Conservation (phyloP, 2,888 invertebrate genomes). For the Lasioglossum calceatum region DNA sequence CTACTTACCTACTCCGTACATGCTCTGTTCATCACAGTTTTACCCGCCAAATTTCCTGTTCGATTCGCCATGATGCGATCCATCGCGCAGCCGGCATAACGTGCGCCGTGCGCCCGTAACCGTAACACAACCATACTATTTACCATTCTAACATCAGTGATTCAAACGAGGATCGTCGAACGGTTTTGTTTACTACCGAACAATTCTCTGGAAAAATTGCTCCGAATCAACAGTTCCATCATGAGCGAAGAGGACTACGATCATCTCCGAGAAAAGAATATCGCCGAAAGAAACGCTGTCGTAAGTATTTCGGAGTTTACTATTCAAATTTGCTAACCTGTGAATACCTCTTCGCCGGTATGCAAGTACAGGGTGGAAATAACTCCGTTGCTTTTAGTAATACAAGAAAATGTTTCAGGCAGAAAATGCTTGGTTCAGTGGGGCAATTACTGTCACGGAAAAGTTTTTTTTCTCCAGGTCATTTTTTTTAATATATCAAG, state of each 20-base stretch:
- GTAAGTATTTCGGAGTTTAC: conserved; percentile 69
- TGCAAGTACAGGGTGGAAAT: background rate
- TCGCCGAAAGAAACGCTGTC: conserved; percentile 78
- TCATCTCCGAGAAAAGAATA: conserved; percentile 77
- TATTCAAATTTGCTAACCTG: conserved; percentile 27
- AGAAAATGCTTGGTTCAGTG: too few species aligned
- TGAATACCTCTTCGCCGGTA: background rate
- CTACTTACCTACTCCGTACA: background rate
- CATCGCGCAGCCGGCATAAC: background rate
- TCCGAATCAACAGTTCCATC: background rate
- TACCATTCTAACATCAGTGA: background rate
- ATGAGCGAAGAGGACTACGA: conserved; percentile 76
- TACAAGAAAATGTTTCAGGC: too few species aligned
- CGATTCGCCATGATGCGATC: background rate
- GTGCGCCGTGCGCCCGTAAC: too few species aligned
- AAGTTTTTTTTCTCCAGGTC: too few species aligned
- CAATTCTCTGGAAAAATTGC: background rate
- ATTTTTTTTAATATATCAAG: too few species aligned
- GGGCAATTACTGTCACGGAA: too few species aligned
- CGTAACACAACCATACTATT: too few species aligned
- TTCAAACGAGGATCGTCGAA: background rate
- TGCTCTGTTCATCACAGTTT: conserved; percentile 1
- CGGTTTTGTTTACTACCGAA: background rate
- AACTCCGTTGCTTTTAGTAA: too few species aligned
- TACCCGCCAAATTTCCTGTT: conserved; percentile 47